Base-by-base conservation (phyloP, 1,140 invertebrate genomes). In the Papilio aristodemus region DNA sequence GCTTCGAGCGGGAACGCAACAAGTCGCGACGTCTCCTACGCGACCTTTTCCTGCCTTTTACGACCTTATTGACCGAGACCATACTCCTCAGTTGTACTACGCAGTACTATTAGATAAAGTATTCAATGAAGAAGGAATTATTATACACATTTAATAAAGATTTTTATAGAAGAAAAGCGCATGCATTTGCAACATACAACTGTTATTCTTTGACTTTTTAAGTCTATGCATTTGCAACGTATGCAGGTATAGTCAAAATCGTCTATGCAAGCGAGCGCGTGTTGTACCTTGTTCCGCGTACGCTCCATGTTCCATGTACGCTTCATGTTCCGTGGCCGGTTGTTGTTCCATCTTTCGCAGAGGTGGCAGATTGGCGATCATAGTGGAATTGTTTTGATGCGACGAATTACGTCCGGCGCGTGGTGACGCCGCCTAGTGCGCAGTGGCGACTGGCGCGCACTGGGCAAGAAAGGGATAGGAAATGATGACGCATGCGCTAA, bases 391-490 rank as follows among this genome's bases (percentile, higher is more conserved):
- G 77, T 79, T 81, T 74, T 80, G 73, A 71, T 79, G 54, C 46
- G 17, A 70, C 68, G 72, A 73, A 71, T 72, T 54, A 67, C 74
- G 73, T 76, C 67, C 57, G 54, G 69, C 79, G 83, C 83, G 86
- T 80, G 75, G 78, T 71, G 75, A 73, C 79, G 73, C 82, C 80
- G 69, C 73, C 74, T 80, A 81, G 70, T 81, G 87, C 86, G 85
- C 85, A 82, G 59, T 80, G 70, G 64, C 78, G 80, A 90, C 86
- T 90, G 87, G 75, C 85, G 86, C 87, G 86, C 83, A 86, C 73
- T 82, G 80, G 79, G 80, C 75, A 64, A 73, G 80, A 81, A 75
- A 81, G 79, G 83, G 80, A 85, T 74, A 75, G 79, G 73, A 70
- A 57, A 71, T 71, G 32, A 77, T 60, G 57, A 79, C 86, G 87